Evolutionary conservation across 2,797 vertebrate species (phyloP), one percentile per base, ranked within the genome.

Genomic region (Micrastur ruficollis): DNA sequence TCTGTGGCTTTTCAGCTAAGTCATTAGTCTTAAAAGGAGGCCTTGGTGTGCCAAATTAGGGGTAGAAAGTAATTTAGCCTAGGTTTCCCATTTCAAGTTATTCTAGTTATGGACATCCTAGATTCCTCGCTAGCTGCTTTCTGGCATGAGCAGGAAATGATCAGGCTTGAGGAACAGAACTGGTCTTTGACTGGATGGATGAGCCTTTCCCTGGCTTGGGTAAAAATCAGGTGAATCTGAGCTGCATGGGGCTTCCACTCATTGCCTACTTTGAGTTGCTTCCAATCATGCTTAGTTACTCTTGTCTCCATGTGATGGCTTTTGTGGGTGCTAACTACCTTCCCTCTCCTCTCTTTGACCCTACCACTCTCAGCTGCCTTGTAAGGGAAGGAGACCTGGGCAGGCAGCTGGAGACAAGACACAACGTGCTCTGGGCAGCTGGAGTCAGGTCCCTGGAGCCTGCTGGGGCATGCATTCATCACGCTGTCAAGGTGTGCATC

Each of bases 241-340:
- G 52, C 36, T 78, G 12, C 2, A 0, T 29, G 29, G 2, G 8
- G 8, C 31, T 92, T 92, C 52, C 16, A 34, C 36, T 81, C 44
- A 58, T 52, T 72, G 11, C 3, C 20, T 66, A 8, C 42, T 65
- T 49, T 38, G 46, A 56, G 50, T 36, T 90, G 83, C 29, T 63
- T 68, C 36, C 58, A 89, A 19, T 13, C 34, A 26, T 5, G 9
- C 38, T 46, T 58, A 82, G 32, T 75, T 61, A n/a, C n/a, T 50
- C 15, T 50, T 31, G 38, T n/a, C 17, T 84, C 27, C 0, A 0
- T 65, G 29, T 32, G n/a, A 29, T 65, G 49, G 17, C 4, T 73
- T 86, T 83, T 66, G 10, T 34, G 34, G 10, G 4, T 47, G 38
- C 5, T 10, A 6, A 8, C 14, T 65, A 14, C 58, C 20, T 66